phyloP scores from a whole-genome alignment of 2,888 invertebrate genomes.

The Didymodactylos carnosus region DNA sequence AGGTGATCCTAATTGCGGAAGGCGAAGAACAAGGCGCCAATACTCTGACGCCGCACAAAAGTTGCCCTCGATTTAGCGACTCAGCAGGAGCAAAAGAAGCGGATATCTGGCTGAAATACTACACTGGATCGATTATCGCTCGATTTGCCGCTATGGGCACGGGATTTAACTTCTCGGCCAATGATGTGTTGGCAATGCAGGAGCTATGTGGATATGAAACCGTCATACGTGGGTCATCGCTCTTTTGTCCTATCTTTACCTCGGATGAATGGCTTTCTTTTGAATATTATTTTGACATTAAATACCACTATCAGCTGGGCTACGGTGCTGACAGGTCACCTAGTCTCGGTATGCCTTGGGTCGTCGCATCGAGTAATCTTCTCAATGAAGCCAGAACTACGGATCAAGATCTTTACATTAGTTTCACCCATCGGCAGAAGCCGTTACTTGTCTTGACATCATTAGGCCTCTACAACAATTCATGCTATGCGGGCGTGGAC shows the following conservation, averaged over 20 bases:
- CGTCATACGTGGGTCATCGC: neutral
- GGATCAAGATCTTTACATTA: neutral
- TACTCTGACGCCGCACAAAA: neutral
- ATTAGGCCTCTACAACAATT: neutral
- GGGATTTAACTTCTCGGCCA: neutral
- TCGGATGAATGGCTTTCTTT: neutral
- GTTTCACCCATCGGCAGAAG: neutral
- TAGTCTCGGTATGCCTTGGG: neutral
- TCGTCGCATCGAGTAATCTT: neutral
- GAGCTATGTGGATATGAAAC: neutral
- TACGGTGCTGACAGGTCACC: neutral
- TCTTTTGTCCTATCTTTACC: neutral
- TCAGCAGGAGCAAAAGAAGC: neutral
- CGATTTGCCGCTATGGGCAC: neutral
- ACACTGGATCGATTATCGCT: neutral
- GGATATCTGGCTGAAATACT: neutral
- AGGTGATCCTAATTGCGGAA: neutral
- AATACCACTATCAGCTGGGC: neutral
- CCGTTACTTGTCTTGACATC: neutral
- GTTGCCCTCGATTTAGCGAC: neutral
- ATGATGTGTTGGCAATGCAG: neutral
- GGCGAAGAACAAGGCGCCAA: neutral
- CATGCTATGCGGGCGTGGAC: neutral
- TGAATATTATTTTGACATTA: neutral
- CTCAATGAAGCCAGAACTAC: neutral